Percentiles rank a stretch among this genome's conserved stretches.
These are phyloP conservation scores for Muscicapa striata DNA, from an alignment of 2,797 vertebrate genomes.

Conservation along the genomic window DNA sequence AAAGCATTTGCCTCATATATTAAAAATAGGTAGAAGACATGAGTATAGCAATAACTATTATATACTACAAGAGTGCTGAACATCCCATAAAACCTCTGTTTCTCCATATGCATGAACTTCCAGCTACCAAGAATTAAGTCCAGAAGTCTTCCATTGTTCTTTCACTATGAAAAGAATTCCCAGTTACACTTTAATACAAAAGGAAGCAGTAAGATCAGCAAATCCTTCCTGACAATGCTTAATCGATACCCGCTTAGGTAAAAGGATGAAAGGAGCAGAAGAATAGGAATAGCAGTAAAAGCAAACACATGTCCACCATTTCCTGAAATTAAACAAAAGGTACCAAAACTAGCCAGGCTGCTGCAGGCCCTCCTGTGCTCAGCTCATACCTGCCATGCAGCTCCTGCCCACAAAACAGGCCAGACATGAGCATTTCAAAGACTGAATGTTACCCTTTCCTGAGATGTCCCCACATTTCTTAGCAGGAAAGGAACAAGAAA, in stretches of 20 bases:
- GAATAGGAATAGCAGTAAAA: background rate
- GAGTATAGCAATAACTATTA: background rate
- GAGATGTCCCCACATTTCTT: background rate
- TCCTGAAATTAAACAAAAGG: background rate
- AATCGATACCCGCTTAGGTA: background rate
- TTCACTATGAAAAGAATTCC: background rate
- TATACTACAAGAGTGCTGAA: background rate
- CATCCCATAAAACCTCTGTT: background rate
- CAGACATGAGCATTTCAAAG: background rate
- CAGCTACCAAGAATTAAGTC: background rate
- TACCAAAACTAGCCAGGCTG: background rate
- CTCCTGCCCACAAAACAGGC: background rate
- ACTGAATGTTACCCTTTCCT: fast-evolving
- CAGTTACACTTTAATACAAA: background rate
- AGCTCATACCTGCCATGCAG: background rate
- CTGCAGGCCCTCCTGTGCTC: background rate
- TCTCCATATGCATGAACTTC: background rate
- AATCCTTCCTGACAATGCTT: background rate
- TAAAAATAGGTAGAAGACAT: background rate
- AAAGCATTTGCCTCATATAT: background rate
- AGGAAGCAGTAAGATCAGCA: background rate
- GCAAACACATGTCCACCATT: background rate
- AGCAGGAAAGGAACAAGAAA: background rate
- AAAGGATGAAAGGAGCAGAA: background rate
- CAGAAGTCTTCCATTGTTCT: background rate